phyloP scores from a whole-genome alignment of 2,888 invertebrate species.

The Girardia tigrina region DNA sequence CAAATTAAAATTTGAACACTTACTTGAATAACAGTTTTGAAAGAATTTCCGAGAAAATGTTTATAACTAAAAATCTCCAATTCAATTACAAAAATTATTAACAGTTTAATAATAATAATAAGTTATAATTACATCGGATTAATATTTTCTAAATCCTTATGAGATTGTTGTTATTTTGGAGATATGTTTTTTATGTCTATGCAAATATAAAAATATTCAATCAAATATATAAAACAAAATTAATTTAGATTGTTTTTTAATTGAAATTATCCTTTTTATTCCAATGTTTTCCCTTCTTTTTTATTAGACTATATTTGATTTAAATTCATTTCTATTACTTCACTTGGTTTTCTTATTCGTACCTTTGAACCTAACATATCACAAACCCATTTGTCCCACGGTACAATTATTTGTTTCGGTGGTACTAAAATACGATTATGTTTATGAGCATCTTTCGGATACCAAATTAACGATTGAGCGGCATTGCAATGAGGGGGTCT shows the following conservation, averaged over 20 bases:
- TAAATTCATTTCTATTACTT: constrained; percentile 28
- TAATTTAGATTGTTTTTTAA: not conserved
- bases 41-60: not conserved
- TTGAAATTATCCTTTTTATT: not conserved
- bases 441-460: constrained; percentile 34
- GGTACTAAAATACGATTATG: constrained; percentile 36
- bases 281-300: not conserved
- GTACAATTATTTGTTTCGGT: constrained; percentile 36
- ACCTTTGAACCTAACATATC: constrained; percentile 36
- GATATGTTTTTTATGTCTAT: not conserved
- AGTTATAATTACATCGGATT: not conserved
- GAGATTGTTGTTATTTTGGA: no score
- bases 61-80: not conserved
- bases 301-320: not conserved
- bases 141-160: constrained; percentile 20
- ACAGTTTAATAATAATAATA: not conserved
- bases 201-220: not conserved
- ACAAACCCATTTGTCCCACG: constrained; percentile 37
- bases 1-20: not conserved
- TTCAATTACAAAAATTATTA: constrained; percentile 9
- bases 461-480: constrained; percentile 37
- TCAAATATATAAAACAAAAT: constrained; percentile 14
- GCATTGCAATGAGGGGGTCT: constrained; percentile 36
- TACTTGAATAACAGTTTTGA: not conserved
- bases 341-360: constrained; percentile 34